phyloP scores from a whole-genome alignment of 2,888 invertebrate species.

The Gibbula magus region DNA sequence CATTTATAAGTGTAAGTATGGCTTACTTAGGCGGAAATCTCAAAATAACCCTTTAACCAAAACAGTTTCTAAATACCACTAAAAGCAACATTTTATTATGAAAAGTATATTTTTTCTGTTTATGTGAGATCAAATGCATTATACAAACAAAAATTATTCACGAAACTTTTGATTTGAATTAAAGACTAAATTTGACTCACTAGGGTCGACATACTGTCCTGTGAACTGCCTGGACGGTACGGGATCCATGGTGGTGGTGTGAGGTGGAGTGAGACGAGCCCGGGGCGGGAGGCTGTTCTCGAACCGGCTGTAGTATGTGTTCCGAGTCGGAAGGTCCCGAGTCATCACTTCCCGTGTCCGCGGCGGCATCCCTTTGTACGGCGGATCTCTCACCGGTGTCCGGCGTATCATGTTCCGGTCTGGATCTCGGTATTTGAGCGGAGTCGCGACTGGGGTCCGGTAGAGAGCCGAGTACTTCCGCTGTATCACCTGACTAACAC shows the following conservation, averaged over 20 bases:
- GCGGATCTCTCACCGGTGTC: slow-evolving; percentile 18
- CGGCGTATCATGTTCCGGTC: slow-evolving; percentile 2
- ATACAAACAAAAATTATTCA: too few species aligned
- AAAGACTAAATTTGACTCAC: slow-evolving; percentile 53
- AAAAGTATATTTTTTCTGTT: too few species aligned
- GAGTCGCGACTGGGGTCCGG: not conserved
- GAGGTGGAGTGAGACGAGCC: slow-evolving; percentile 27
- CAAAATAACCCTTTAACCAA: too few species aligned
- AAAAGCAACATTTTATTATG: too few species aligned
- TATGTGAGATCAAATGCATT: too few species aligned
- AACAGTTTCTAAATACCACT: too few species aligned
- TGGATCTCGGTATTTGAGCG: not conserved
- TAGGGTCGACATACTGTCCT: slow-evolving; percentile 59
- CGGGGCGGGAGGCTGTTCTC: slow-evolving; percentile 13
- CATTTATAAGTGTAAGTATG: too few species aligned
- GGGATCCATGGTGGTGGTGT: slow-evolving; percentile 26
- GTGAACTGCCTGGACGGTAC: slow-evolving; percentile 50
- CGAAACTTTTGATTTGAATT: too few species aligned
- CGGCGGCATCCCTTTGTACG: slow-evolving; percentile 4
- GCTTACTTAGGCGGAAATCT: too few species aligned
- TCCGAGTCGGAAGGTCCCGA: slow-evolving; percentile 14
- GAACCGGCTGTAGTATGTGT: not conserved
- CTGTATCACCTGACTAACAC: slow-evolving; percentile 31
- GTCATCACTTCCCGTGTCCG: slow-evolving; percentile 11
- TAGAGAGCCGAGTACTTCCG: not conserved